Evolutionary conservation across 1,140 invertebrate genomes (phyloP).

Genomic region (Philotrypesis tridentata): DNA sequence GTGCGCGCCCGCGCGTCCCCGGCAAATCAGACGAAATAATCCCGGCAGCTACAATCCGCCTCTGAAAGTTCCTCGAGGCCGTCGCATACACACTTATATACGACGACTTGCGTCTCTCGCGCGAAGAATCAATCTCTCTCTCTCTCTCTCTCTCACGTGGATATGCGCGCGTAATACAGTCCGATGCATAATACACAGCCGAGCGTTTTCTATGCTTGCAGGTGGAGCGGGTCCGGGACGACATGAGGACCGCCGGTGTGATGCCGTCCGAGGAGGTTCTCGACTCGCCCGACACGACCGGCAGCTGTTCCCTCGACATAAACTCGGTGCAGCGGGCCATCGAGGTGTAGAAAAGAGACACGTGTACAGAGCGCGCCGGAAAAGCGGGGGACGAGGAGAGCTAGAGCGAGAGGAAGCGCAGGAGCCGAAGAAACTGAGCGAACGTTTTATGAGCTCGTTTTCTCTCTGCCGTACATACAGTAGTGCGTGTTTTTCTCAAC

Average conservation of each 20-base stretch:
- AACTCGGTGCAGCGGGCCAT: constrained; percentile 66
- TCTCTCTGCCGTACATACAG: neutral
- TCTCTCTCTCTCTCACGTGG: too few species aligned
- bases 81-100: neutral
- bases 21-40: neutral
- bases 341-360: constrained; percentile 61
- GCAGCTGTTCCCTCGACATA: constrained; percentile 68
- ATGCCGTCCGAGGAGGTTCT: constrained; percentile 72
- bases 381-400: neutral
- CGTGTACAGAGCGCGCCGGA: neutral
- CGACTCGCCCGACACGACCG: constrained; percentile 66
- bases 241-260: constrained; percentile 71
- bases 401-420: too few species aligned
- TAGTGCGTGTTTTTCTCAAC: neutral
- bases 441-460: neutral
- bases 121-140: neutral
- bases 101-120: too few species aligned
- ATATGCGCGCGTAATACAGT: too few species aligned
- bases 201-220: constrained; percentile 35
- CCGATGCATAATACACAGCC: too few species aligned
- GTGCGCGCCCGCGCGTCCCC: too few species aligned
- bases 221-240: constrained; percentile 70
- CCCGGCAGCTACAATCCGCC: neutral
- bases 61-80: neutral
- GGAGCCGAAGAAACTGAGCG: neutral